Base-by-base conservation (phyloP, 2,113 vertebrate species). In the Platysternon megacephalum region DNA sequence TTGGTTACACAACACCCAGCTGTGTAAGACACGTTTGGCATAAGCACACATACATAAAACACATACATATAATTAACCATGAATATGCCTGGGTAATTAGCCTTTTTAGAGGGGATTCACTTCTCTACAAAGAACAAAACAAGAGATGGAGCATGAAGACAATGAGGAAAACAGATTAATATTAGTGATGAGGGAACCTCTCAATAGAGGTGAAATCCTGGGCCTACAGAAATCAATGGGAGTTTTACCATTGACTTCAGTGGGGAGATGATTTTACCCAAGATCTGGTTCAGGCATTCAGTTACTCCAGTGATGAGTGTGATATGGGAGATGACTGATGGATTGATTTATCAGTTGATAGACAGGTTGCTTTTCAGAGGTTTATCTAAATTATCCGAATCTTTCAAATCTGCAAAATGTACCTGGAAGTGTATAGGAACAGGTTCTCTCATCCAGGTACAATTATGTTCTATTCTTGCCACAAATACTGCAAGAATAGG, bases 61-160 rank as follows among this genome's bases (percentile, higher is more conserved):
- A 96, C 94, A 93, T 92, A 89, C 89, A 79, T 0, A 0, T 87
- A 65, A 39, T 72, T 0, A 0, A 78, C 74, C 0, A 0, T 92
- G 86, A 95, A 88, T 21, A 79, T 85, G 84, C 81, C 85, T 89
- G 94, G 87, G 93, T 90, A 96, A 95, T 95, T 83, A 96, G 85
- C 94, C 87, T 42, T 95, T 85, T 89, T 93, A 93, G 87, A 91
- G 87, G 74, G 87, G 85, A 94, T 82, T 88, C 95, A 91, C 87
- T 87, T 94, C 92, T 97, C 94, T 92, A 87, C 91, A 85, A 87
- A 95, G 93, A 97, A 74, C 79, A 94, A 89, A 95, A 89, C 32
- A 85, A 86, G 81, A 85, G 86, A 86, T 51, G 35, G 8, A 72
- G 19, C 46, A 74, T 35, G 87, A 93, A 84, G 93, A 88, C 4